Percentiles rank a stretch among this genome's conserved stretches.
These are phyloP conservation scores for Serripes groenlandicus DNA, from an alignment of 2,888 invertebrate species.

Conservation along the genomic window DNA sequence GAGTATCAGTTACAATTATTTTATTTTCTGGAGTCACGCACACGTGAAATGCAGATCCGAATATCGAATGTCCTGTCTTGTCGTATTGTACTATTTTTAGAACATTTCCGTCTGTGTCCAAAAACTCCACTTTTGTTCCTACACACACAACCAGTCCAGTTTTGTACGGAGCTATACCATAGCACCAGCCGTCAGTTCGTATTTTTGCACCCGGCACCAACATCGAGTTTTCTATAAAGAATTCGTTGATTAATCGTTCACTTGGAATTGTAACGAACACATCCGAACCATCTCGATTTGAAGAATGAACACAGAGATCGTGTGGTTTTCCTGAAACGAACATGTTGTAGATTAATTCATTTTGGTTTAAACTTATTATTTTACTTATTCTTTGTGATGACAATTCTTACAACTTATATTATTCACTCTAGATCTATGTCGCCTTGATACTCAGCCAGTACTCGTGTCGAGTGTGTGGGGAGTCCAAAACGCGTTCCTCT, in stretches of 20 bases:
- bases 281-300: slow-evolving; percentile 52
- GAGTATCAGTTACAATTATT: slow-evolving; percentile 49
- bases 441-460: too few relatives aligned
- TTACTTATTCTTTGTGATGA: too few relatives aligned
- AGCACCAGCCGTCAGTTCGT: slow-evolving; percentile 62
- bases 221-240: slow-evolving; percentile 44
- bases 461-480: too few relatives aligned
- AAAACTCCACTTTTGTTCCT: slow-evolving; percentile 58
- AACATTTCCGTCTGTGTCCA: slow-evolving; percentile 57
- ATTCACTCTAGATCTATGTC: too few relatives aligned
- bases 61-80: slow-evolving; percentile 46
- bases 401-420: too few relatives aligned
- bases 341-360: too few relatives aligned
- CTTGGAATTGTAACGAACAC: slow-evolving; percentile 62
- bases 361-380: too few relatives aligned
- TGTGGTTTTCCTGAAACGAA: slow-evolving; percentile 49
- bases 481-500: too few relatives aligned
- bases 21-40: slow-evolving; percentile 46
- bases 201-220: slow-evolving; percentile 47
- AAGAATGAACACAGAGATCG: slow-evolving; percentile 61
- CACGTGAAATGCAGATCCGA: slow-evolving; percentile 61
- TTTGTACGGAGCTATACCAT: slow-evolving; percentile 63
- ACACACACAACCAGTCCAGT: slow-evolving; percentile 59
- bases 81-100: slow-evolving; percentile 42
- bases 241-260: slow-evolving; percentile 47